Base-by-base conservation (phyloP, 2,797 vertebrate species). In the Paratrypauchen microcephalus region DNA sequence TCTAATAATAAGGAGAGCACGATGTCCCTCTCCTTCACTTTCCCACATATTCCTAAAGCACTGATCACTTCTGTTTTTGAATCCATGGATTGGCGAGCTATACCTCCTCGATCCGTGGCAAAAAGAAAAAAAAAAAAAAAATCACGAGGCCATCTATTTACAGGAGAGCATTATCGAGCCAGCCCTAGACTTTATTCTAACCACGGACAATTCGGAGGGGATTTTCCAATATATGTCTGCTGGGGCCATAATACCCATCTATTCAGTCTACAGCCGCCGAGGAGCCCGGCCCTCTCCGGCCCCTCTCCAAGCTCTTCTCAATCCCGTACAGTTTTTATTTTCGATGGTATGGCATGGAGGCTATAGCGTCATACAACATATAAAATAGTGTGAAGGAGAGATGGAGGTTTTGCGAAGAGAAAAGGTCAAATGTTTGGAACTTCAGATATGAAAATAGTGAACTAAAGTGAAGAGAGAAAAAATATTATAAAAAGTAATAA, bases 151-250 rank as follows among this genome's bases (percentile, higher is more conserved):
- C 24, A n/a, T 87, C 87, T 85, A 88, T 89, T 87, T 83, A 73
- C 77, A 76, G 76, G 59, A 60, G 71, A 80, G 66, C 81, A 87
- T 88, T 81, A 89, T 86, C 87, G 80, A 87, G 70, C 47, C 36
- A 65, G 65, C 73, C 77, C 5, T 18, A 69, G 80, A 83, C 82
- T 84, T 86, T 84, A 85, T 87, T 84, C 74, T 80, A 85, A 87
- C 84, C 82, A 74, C 76, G 78, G 76, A 57, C n/a, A 82, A 83
- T 85, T 89, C 82, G 76, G 75, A 81, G 55, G 76, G 83, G 81
- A 80, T 86, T 88, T 89, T 89, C 79, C 83, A 88, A 83, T 81
- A 86, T 79, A 83, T 77, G 80, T 83, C 79, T 83, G 73, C 79
- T 58, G 75, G 77, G 75, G 73, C 82, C 70, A 73, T 87, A 85